Evolutionary conservation across 30 jellyfish, hydroid and myxozoan genomes (phyloP).

Genomic region (Aurelia aurita complex sp. Pacific): DNA sequence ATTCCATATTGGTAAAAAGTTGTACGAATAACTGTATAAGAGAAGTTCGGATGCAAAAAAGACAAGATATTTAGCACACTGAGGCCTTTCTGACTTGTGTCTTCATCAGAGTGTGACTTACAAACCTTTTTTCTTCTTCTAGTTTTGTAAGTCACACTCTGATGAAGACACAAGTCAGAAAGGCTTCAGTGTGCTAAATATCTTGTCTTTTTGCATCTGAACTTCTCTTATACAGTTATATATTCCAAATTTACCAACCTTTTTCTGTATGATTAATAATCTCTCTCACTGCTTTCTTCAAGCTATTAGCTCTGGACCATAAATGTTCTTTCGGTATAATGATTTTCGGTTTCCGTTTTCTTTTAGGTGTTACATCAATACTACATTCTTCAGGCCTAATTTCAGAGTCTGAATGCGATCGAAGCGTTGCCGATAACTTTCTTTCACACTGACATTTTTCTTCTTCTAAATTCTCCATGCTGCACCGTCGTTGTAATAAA

Average conservation of each 20-base stretch:
- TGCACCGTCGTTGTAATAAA: slow-evolving; percentile 49
- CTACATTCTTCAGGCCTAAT: slow-evolving; percentile 39
- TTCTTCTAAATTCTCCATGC: slow-evolving; percentile 76
- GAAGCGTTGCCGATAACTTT: slow-evolving; percentile 36
- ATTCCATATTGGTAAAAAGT: no score
- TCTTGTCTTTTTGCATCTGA: no score
- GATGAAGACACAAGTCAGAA: no score
- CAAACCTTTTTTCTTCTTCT: no score
- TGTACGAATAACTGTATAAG: no score
- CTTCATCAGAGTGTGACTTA: no score
- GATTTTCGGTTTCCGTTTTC: slow-evolving; percentile 77
- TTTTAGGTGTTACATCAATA: slow-evolving; percentile 38
- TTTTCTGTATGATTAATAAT: slow-evolving; percentile 89
- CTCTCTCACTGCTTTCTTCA: slow-evolving; percentile 92
- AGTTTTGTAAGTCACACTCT: no score
- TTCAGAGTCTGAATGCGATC: slow-evolving; percentile 66
- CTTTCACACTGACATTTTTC: slow-evolving; percentile 55
- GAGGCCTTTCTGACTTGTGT: no score
- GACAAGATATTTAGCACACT: no score
- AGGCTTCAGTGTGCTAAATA: no score
- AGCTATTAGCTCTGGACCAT: slow-evolving; percentile 97
- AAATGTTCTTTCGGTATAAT: slow-evolving; percentile 87
- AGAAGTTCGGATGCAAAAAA: no score
- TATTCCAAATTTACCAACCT: slow-evolving; percentile 43
- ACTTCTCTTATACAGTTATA: no score